A percentile compares a stretch with the other conserved stretches of the same genome.
phyloP scores from a whole-genome alignment of 2,888 invertebrate genomes.

The Amblyteles armatorius region DNA sequence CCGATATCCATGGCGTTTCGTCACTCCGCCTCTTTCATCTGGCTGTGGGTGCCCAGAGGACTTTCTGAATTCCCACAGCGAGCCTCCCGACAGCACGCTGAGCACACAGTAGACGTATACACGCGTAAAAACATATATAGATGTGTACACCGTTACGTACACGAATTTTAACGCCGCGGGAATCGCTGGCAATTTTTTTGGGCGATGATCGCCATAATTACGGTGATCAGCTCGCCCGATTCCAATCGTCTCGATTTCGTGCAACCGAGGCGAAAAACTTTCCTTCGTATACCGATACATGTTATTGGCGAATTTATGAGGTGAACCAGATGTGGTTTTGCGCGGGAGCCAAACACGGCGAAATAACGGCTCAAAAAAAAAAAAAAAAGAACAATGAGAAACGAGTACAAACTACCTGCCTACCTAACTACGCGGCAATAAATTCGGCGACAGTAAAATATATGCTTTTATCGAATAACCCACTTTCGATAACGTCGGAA shows the following conservation, averaged over 20 bases:
- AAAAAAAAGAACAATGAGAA: neutral
- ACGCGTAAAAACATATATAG: conserved; percentile 1
- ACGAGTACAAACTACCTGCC: conserved; percentile 26
- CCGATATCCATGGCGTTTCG: conserved; percentile 52
- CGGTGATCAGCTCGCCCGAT: conserved; percentile 48
- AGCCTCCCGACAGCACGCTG: conserved; percentile 5
- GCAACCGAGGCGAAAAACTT: conserved; percentile 59
- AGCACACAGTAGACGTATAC: neutral
- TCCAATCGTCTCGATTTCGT: conserved; percentile 29
- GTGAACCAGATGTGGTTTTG: conserved; percentile 58
- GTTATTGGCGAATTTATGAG: conserved; percentile 62
- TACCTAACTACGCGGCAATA: conserved; percentile 35
- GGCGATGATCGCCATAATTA: conserved; percentile 65
- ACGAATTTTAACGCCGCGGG: conserved; percentile 34
- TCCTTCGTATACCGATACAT: conserved; percentile 45
- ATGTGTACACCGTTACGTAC: neutral
- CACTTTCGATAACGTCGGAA: conserved; percentile 42
- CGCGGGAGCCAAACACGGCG: neutral
- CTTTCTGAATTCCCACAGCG: conserved; percentile 63
- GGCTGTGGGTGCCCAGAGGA: conserved; percentile 16
- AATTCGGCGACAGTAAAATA: conserved; percentile 40
- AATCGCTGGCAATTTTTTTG: conserved; percentile 53
- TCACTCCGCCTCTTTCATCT: conserved; percentile 43
- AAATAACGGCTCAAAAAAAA: conserved; percentile 6
- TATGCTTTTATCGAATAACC: conserved; percentile 51